Base-by-base conservation (phyloP, 2,797 vertebrate species). In the Peromyscus nudipes region DNA sequence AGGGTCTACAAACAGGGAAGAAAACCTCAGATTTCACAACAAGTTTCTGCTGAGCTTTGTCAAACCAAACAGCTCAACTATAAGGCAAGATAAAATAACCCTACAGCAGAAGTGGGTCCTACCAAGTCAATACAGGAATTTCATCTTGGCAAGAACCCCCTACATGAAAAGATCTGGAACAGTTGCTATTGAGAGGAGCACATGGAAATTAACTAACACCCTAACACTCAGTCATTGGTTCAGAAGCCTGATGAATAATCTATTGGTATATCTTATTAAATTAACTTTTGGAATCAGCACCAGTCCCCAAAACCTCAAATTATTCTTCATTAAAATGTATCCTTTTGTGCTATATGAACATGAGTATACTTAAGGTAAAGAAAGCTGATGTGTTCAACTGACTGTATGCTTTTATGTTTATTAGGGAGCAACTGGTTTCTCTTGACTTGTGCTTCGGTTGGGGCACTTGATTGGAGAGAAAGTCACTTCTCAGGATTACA, bases 401-500 rank as follows among this genome's bases (percentile, higher is more conserved):
- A 98, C 96, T 97, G 89, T 97, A 95, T 94, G 97, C 98, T 98
- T 97, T 97, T 98, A 92, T 90, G 79, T 90, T 97, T 94, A 97
- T 96, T 97, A 97, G 94, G 91, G 97, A 98, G 97, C 96, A 98
- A 98, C 77, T 98, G 97, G 93, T 97, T 89, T 67, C 98, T 94
- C 93, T 62, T 98, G 96, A 96, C 96, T 99, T 99, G 98, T 98
- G 98, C 98, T 99, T 98, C 98, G 0, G 97, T 98, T 98, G 97
- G 98, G 98, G 98, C 97, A 98, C 98, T 98, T 91, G 95, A 96
- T 94, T 98, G 98, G 96, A 97, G 98, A 94, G 88, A 98, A 97
- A 96, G 97, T 71, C 89, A 96, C 98, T 98, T 97, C 97, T 92
- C 81, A 91, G 37, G 92, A 94, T 99, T 99, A 99, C 99, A 99